Base-by-base conservation (phyloP, 2,113 vertebrate genomes). In the Pandion haliaetus region DNA sequence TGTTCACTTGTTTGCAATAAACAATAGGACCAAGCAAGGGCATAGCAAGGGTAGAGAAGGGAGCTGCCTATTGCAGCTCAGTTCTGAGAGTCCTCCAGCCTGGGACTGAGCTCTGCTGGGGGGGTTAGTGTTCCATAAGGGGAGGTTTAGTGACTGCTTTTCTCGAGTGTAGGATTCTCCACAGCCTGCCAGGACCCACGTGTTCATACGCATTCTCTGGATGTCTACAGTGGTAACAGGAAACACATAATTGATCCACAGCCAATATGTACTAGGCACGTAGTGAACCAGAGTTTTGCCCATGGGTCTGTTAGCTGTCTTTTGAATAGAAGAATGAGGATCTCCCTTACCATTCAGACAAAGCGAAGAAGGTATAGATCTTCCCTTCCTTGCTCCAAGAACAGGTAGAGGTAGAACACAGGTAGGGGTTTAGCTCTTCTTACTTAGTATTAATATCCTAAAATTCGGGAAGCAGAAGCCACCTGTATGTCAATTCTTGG, bases 241-340 rank as follows among this genome's bases (percentile, higher is more conserved):
- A 85, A 40, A 50, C 45, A 5, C 4, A 6, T 69, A 54, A 62
- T 36, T 69, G 50, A 62, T 36, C 74, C 47, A 69, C 42, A 52
- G 49, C 38, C 32, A 23, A 5, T 7, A 5, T 7, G 23, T 66
- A 49, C 12, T 10, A 25, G 36, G 71, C 29, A 38, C 0, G 0
- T 7, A 44, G 55, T 50, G 63, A 93, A 29, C 20, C 14, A 32
- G 25, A 78, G 47, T 59, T 81, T 71, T 94, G 61, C 10, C 26
- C 21, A 5, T 28, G 44, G 7, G 6, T 78, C 89, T 91, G 65
- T 34, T 57, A 29, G 66, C 42, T 94, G 16, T 40, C 66, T 45
- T 81, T 82, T 73, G 45, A 67, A 36, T 49, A 88, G 12, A n/a
- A 66, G 81, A 73, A 79, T 29, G 0, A 86, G 50, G 38, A 9